Evolutionary conservation across 2,797 vertebrate genomes (phyloP), one percentile per base, ranked within the genome.

Genomic region (Onychomys torridus): DNA sequence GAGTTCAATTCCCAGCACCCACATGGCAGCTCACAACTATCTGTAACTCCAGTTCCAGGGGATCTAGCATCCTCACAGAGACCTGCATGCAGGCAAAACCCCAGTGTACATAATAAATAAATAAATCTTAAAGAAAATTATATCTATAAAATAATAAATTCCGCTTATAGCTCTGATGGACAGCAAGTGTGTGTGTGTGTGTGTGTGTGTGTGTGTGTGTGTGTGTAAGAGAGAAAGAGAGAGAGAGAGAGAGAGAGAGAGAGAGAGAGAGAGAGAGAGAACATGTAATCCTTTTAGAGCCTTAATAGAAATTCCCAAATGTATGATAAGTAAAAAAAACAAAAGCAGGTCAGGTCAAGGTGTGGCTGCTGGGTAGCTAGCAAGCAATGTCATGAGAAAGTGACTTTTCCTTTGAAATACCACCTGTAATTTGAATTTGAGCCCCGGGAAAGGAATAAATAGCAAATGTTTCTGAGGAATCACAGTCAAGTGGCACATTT

Each of bases 341-440:
- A 93, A 83, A 88, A 65, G 19, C 40, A 57, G 57, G 43, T 4
- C 27, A 23, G 84, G 43, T 2, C 27, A 23, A 88, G 27, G 4
- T 69, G 73, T 67, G 6, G 75, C 27, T 61, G 6, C 52, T 40
- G 76, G 11, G n/a, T 65, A 67, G n/a, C 27, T 67, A 82, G 34
- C 46, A 27, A 75, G 65, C 77, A 49, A 0, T 1, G 10, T 82
- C 65, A 32, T 23, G 57, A 89, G 43, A 43, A 67, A 65, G 52
- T 81, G 87, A 71, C 67, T 71, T 93, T 96, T 94, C 34, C 77
- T 94, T 63, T 40, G 37, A 78, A 55, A 69, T 10, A 76, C 29
- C 46, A 21, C 63, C 55, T 52, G 59, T 65, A 83, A 76, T 77
- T 90, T 86, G 55, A 93, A 95, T 86, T 89, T 94, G 69, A 61